phyloP scores from a whole-genome alignment of 2,113 vertebrate genomes.

The Dasypus novemcinctus region DNA sequence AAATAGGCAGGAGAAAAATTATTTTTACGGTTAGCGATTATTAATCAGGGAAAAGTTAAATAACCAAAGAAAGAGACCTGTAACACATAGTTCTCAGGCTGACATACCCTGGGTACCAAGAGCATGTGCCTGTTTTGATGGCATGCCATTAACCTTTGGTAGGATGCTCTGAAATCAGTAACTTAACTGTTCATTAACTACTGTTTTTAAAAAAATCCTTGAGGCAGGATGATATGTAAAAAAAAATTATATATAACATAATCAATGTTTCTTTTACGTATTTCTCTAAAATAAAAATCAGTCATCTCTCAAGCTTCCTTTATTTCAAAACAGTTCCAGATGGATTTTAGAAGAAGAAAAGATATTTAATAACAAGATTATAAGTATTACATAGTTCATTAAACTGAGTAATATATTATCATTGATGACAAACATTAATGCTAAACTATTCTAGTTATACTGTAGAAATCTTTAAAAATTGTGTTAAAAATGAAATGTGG shows the following conservation, averaged over 20 bases:
- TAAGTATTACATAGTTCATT: not conserved
- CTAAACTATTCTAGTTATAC: not conserved
- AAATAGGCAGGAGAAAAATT: not conserved
- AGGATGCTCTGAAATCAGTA: not conserved
- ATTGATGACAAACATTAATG: not conserved
- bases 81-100: not conserved
- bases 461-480: not conserved
- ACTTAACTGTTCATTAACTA: not conserved
- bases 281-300: slow-evolving; percentile 7
- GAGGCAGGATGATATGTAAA: not conserved
- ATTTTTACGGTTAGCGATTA: not conserved
- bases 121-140: not conserved
- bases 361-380: not conserved
- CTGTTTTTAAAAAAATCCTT: slow-evolving; percentile 28
- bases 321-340: not conserved
- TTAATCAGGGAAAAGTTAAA: not conserved
- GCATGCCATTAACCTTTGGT: not conserved
- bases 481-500: slow-evolving; percentile 2
- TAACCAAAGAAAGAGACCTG: not conserved
- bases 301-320: not conserved
- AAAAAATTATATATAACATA: not conserved
- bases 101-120: not conserved
- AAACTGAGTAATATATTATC: not conserved
- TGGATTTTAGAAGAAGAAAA: not conserved
- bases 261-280: slow-evolving; percentile 8